These are phyloP conservation scores for Champsocephalus esox DNA, from an alignment of 2,797 vertebrate species.

Conservation along the genomic window DNA sequence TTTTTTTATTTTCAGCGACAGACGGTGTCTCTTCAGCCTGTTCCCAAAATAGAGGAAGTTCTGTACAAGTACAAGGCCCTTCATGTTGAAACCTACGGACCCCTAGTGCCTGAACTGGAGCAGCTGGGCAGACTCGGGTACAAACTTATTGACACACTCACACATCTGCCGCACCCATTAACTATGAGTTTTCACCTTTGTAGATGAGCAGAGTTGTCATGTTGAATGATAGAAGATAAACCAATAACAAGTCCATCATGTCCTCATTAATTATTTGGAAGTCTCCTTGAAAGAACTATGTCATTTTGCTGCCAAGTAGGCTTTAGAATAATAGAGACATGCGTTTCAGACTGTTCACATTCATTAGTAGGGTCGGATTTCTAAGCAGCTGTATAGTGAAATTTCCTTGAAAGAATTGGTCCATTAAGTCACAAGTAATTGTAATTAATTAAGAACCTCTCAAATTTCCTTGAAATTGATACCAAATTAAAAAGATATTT, in stretches of 20 bases:
- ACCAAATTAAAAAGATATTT: slow-evolving; percentile 6
- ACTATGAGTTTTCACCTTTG: background rate
- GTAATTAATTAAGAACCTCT: background rate
- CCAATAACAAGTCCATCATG: background rate
- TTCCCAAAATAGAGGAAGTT: slow-evolving; percentile 88
- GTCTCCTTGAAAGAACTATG: slow-evolving; percentile 4
- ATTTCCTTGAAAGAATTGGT: background rate
- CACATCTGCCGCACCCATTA: background rate
- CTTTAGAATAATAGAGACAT: background rate
- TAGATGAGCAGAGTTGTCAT: slow-evolving; percentile 6
- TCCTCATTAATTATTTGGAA: slow-evolving; percentile 6
- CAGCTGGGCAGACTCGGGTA: slow-evolving; percentile 91
- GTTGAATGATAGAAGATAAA: background rate
- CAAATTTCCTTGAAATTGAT: background rate
- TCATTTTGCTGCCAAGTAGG: background rate
- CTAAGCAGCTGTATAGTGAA: background rate
- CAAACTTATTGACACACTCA: slow-evolving; percentile 55
- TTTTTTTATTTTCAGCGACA: slow-evolving; percentile 84
- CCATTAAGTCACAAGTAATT: background rate
- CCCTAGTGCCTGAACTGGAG: slow-evolving; percentile 90
- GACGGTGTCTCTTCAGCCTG: slow-evolving; percentile 90
- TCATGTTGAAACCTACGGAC: slow-evolving; percentile 89
- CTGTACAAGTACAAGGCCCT: slow-evolving; percentile 91
- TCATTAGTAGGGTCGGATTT: background rate
- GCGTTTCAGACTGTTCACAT: background rate